Conservation (phyloP, 2,113 vertebrate genomes). For the Symphodus melops region DNA sequence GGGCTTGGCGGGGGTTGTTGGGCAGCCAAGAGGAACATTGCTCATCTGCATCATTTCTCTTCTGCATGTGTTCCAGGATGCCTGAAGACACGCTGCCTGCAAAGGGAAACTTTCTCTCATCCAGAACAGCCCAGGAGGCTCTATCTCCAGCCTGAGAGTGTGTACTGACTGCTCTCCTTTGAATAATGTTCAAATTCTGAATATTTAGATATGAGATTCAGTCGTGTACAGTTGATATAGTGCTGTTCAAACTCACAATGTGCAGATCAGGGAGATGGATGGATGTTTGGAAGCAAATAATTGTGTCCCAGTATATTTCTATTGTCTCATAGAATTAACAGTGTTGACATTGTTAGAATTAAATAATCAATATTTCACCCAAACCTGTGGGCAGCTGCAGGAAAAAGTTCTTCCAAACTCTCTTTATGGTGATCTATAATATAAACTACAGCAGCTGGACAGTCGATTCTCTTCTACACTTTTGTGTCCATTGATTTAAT, state of each 20-base stretch:
- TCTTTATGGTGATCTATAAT: too few relatives aligned
- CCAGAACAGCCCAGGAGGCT: background rate
- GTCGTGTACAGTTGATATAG: background rate
- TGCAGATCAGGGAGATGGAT: too few relatives aligned
- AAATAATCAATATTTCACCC: background rate
- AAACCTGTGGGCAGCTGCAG: background rate
- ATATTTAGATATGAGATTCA: background rate
- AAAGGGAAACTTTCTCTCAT: background rate
- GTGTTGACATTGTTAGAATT: background rate
- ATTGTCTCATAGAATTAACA: background rate
- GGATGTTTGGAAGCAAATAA: too few relatives aligned
- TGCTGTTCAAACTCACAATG: background rate
- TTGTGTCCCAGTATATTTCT: too few relatives aligned
- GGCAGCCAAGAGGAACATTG: background rate
- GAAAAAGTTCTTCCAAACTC: too few relatives aligned
- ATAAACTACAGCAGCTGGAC: too few relatives aligned
- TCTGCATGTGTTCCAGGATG: constrained; percentile 8
- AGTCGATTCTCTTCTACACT: too few relatives aligned
- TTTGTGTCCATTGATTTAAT: too few relatives aligned
- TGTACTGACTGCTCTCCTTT: background rate
- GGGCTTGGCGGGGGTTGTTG: background rate
- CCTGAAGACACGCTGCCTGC: background rate
- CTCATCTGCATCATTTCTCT: constrained; percentile 17
- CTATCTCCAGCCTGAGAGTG: background rate
- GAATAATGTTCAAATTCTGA: background rate